Percentiles rank a stretch among this genome's conserved stretches.
These are phyloP conservation scores for Leptinotarsa peninsularis DNA, from an alignment of 2,888 invertebrate genomes.

Conservation along the genomic window DNA sequence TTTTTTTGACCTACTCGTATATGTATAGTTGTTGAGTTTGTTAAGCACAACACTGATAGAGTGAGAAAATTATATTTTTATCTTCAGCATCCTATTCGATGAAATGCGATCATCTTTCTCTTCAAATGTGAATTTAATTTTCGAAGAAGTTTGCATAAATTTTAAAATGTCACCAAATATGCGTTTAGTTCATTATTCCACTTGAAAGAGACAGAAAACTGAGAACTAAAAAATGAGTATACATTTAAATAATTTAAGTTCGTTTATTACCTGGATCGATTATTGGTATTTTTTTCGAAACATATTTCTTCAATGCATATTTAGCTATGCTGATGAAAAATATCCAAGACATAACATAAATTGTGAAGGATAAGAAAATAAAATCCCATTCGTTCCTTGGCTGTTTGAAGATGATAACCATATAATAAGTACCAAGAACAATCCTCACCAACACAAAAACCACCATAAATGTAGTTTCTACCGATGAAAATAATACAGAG, in stretches of 20 bases:
- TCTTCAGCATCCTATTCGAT: too few relatives aligned
- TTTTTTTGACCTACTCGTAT: too few relatives aligned
- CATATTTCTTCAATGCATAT: conserved; percentile 56
- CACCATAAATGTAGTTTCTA: conserved; percentile 69
- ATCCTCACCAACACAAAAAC: conserved; percentile 69
- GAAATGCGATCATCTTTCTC: too few relatives aligned
- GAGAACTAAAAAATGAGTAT: neutral
- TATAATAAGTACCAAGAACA: conserved; percentile 68
- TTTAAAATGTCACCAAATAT: too few relatives aligned
- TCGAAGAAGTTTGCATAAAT: too few relatives aligned
- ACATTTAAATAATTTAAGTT: neutral
- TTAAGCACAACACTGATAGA: too few relatives aligned
- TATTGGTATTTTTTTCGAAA: conserved; percentile 6
- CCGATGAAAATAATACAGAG: conserved; percentile 64
- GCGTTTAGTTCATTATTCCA: too few relatives aligned
- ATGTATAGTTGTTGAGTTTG: too few relatives aligned
- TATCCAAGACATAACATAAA: conserved; percentile 63
- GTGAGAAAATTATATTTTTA: too few relatives aligned
- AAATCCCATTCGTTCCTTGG: conserved; percentile 66
- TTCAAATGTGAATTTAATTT: too few relatives aligned
- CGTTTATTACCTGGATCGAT: conserved; percentile 3
- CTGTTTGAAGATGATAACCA: conserved; percentile 64
- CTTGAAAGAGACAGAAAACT: neutral
- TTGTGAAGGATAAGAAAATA: conserved; percentile 52
- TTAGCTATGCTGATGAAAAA: conserved; percentile 59